Base-by-base conservation (phyloP, 2,113 vertebrate species). In the Siniperca knerii region DNA sequence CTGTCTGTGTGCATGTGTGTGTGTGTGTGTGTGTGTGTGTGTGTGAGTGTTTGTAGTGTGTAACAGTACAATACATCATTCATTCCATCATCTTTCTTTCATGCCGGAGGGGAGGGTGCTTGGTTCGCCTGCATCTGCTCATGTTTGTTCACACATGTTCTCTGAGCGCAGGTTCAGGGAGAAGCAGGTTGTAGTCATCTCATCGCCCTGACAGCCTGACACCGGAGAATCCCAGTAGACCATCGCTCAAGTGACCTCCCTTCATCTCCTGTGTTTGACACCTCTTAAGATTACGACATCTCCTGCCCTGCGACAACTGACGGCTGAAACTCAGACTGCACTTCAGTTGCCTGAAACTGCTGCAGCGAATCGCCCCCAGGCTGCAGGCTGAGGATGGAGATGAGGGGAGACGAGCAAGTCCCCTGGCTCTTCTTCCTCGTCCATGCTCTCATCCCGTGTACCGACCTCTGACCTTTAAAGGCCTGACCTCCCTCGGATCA, bases 31-130 rank as follows among this genome's bases (percentile, higher is more conserved):
- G 40, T 42, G 15, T 72, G 37, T 33, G 58, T 71, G 75, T 81
- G 61, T 70, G 57, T 54, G 62, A 0, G 74, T 84, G 61, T 90
- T 65, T 91, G 85, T 88, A 74, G 68, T 84, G 67, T 76, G 81
- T 87, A 81, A 84, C 86, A 44, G 61, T 54, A 75, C 83, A 15
- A 88, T 91, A 0, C 85, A 93, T 91, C 87, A 89, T 89, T 91
- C 87, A 91, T 90, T 60, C 23, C 18, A n/a, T 88, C 92, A 92
- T 93, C 87, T 90, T 90, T 90, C 52, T 90, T 92, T 91, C 75
- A 89, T 91, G 89, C 82, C 62, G 12, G 69, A 69, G 90, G 79
- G 75, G 83, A 68, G 75, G 52, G 25, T 29, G 64, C 44, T 29
- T 3, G 65, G 25, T 72, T 62, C 8, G 0, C 33, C 46, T 74